Conservation (phyloP, 1,140 invertebrate species). For the Euglossa dilemma region DNA sequence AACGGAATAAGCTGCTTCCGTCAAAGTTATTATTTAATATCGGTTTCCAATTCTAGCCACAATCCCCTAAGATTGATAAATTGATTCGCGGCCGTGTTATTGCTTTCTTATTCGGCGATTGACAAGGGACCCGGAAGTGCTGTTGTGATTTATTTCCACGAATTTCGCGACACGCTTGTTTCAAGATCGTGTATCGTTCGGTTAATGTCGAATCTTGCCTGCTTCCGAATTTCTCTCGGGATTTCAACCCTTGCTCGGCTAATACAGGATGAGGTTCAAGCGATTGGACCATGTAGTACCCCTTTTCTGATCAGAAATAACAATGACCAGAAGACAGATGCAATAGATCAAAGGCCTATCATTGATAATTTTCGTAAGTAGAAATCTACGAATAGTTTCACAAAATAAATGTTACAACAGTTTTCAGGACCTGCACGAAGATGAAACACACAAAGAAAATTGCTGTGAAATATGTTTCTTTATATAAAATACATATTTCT, state of each 20-base stretch:
- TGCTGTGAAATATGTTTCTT: too few relatives aligned
- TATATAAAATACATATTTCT: too few relatives aligned
- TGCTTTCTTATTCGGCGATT: background rate
- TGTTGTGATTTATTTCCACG: background rate
- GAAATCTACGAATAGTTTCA: too few relatives aligned
- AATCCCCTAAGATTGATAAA: background rate
- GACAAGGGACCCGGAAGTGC: background rate
- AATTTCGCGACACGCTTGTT: background rate
- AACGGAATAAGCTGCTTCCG: background rate
- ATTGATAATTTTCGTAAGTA: too few relatives aligned
- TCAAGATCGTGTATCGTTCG: background rate
- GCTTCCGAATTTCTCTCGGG: slow-evolving; percentile 48
- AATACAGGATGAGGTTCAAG: too few relatives aligned
- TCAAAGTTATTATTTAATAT: background rate
- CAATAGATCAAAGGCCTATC: too few relatives aligned
- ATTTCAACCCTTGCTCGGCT: slow-evolving; percentile 24
- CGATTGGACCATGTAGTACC: too few relatives aligned
- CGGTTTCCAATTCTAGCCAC: background rate
- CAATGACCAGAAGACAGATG: too few relatives aligned
- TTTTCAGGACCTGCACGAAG: too few relatives aligned
- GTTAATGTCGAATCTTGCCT: background rate
- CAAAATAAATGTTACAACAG: too few relatives aligned
- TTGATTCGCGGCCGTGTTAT: background rate
- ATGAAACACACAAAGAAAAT: too few relatives aligned
- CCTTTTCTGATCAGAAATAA: too few relatives aligned